Evolutionary conservation across 2,888 invertebrate species (phyloP).

Genomic region (Anthrax anthrax): DNA sequence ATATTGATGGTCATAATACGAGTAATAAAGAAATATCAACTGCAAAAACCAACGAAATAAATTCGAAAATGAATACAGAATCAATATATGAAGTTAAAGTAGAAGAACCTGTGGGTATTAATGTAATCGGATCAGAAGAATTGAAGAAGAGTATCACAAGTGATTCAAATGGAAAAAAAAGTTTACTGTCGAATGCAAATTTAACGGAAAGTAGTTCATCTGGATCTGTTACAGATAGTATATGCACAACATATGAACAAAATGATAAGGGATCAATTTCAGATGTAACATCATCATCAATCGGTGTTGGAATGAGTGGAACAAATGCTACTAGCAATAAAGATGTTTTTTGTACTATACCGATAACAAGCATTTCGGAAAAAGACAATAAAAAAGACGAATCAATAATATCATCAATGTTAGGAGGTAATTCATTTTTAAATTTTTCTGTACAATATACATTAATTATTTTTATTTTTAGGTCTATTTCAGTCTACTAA

Average conservation of each 20-base stretch:
- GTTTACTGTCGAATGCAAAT: slow-evolving; percentile 16
- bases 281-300: too few species aligned
- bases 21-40: not conserved
- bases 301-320: not conserved
- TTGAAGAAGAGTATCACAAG: not conserved
- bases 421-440: too few species aligned
- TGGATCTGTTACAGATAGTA: slow-evolving; percentile 45
- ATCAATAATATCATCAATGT: slow-evolving; percentile 26
- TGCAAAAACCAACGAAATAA: not conserved
- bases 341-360: not conserved
- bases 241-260: slow-evolving; percentile 44
- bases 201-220: slow-evolving; percentile 48
- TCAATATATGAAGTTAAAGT: too few species aligned
- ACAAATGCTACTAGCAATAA: not conserved
- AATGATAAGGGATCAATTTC: slow-evolving; percentile 13
- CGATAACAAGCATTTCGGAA: slow-evolving; percentile 2
- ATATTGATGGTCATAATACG: not conserved
- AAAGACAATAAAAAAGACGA: slow-evolving; percentile 18
- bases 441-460: too few species aligned
- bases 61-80: not conserved
- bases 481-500: slow-evolving; percentile 39
- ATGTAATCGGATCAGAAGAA: not conserved
- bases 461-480: slow-evolving; percentile 14
- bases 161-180: not conserved
- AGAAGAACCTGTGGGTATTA: too few species aligned